Evolutionary conservation across 2,113 vertebrate genomes (phyloP), one percentile per base, ranked within the genome.

Genomic region (Crotophaga sulcirostris): DNA sequence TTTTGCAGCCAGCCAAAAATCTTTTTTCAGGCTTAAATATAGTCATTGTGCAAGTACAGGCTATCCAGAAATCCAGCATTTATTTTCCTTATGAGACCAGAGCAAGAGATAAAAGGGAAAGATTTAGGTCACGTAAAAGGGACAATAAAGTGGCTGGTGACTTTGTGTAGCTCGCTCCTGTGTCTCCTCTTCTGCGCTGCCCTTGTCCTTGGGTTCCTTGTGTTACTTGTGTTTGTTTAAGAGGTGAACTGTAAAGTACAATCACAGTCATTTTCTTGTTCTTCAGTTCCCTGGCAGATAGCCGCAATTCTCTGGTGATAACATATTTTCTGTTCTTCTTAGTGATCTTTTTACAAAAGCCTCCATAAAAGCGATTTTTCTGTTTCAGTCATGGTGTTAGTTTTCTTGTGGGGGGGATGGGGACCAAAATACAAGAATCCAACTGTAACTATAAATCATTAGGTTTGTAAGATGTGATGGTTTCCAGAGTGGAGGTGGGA

Each of bases 61-160:
- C 69, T 90, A 28, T 58, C 90, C 0, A 0, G 40, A 93, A 90
- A 89, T 52, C 58, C 90, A 94, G 54, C 69, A 28, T 89, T 94
- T 92, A 28, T 94, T 94, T 95, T 95, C 77, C 69, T 91, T 89
- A 38, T 10, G 84, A 95, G 93, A 95, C 69, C 86, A 75, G 66
- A 84, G 69, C 66, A 73, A 40, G 77, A 92, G 49, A 85, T 85
- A 87, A 82, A 89, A 93, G 40, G n/a, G 55, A 60, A 84, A 87
- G 51, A 83, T 94, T 84, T 93, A 89, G 89, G 93, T 96, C 90
- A 84, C 7, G 24, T 87, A 73, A 75, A 89, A 90, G 29, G 38
- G 45, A 83, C 74, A 92, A 84, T 78, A 66, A 87, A 92, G 86
- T 55, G 56, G 16, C 79, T 86, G 87, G 75, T 88, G 68, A 47